Percentiles rank a stretch among this genome's conserved stretches.
Evolutionary conservation across 1,140 invertebrate species (phyloP).

Genomic region (Drosophila sulfurigaster): DNA sequence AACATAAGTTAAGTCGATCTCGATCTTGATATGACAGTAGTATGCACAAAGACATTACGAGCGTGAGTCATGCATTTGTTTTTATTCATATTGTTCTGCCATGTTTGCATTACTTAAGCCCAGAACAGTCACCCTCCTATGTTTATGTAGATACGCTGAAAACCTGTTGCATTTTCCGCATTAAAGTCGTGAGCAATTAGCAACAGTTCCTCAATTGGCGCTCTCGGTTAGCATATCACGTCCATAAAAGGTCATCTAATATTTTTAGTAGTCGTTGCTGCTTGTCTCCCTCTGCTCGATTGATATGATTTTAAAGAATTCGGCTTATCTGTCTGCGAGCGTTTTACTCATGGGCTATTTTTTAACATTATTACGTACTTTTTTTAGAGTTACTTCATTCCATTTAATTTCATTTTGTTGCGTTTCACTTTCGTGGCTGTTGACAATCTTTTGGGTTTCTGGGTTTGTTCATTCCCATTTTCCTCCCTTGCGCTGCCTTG

Average conservation of each 20-base stretch:
- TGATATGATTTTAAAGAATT: slow-evolving; percentile 35
- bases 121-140: neutral
- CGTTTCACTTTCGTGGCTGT: slow-evolving; percentile 39
- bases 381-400: slow-evolving; percentile 14
- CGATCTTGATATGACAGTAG: slow-evolving; percentile 29
- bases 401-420: neutral
- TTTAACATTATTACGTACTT: slow-evolving; percentile 43
- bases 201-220: slow-evolving; percentile 56
- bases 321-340: slow-evolving; percentile 53
- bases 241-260: slow-evolving; percentile 68
- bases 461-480: neutral
- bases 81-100: slow-evolving; percentile 6
- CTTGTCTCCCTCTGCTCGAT: neutral
- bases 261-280: slow-evolving; percentile 20
- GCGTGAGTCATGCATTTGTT: slow-evolving; percentile 22
- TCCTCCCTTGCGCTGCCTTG: neutral
- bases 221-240: slow-evolving; percentile 30
- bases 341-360: slow-evolving; percentile 39
- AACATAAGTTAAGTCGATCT: slow-evolving; percentile 30
- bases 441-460: slow-evolving; percentile 43
- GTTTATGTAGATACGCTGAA: slow-evolving; percentile 22
- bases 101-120: slow-evolving; percentile 41
- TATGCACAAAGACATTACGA: slow-evolving; percentile 11
- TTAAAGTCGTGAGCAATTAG: slow-evolving; percentile 71
- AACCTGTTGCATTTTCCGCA: slow-evolving; percentile 81